phyloP scores from a whole-genome alignment of 1,140 invertebrate genomes.

The Penaeus chinensis region DNA sequence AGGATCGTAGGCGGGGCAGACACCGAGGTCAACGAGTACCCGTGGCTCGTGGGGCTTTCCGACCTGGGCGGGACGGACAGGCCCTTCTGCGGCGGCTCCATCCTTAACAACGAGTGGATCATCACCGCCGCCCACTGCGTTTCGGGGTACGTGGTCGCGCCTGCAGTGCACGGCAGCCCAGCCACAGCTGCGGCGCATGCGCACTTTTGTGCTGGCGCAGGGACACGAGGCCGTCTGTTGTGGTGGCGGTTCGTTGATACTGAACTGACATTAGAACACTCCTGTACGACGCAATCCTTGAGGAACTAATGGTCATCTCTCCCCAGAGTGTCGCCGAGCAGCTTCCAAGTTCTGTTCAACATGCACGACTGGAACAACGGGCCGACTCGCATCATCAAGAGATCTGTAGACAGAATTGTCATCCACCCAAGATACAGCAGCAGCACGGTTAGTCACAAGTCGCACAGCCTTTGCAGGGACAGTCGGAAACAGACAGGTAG shows the following conservation, averaged over 20 bases:
- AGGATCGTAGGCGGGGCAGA: constrained; percentile 18
- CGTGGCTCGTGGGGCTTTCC: constrained; percentile 64
- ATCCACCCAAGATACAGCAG: background rate
- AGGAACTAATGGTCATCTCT: background rate
- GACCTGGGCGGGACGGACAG: constrained; percentile 45
- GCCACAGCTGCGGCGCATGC: no score
- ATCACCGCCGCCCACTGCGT: constrained; percentile 72
- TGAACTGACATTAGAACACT: no score
- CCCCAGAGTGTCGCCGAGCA: background rate
- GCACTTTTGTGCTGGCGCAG: no score
- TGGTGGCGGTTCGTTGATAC: no score
- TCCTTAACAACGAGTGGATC: constrained; percentile 69
- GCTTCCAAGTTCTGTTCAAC: background rate
- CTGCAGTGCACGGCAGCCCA: no score
- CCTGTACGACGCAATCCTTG: no score
- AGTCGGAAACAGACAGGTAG: no score
- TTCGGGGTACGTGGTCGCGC: constrained; percentile 64
- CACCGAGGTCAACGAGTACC: constrained; percentile 20
- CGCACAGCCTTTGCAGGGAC: no score
- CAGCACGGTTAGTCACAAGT: background rate
- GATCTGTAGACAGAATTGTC: background rate
- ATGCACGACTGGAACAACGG: background rate
- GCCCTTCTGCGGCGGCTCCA: constrained; percentile 69
- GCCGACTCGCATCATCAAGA: background rate
- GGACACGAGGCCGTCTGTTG: no score